Base-by-base conservation (phyloP, 2,113 vertebrate genomes). In the Alaudala cheleensis region DNA sequence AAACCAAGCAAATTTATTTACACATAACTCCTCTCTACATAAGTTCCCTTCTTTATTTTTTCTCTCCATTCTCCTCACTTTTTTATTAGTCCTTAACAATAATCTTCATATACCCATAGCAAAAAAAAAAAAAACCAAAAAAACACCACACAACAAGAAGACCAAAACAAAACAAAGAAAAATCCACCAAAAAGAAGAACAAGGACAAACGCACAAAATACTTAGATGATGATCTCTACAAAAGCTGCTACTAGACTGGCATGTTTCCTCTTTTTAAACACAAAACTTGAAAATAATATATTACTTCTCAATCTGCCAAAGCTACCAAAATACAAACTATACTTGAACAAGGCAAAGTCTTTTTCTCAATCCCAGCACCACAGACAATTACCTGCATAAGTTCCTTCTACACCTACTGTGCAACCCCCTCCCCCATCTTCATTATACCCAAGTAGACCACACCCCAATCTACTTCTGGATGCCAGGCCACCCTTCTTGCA, bases 281-380 rank as follows among this genome's bases (percentile, higher is more conserved):
- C 42, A 95, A 77, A 91, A 56, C 14, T n/a, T 67, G 71, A 94
- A 86, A 81, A 80, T 0, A 92, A 82, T 62, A 66, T 25, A 61
- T 84, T 90, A 51, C 37, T 88, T 69, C 54, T 81, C 70, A 88
- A 83, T 19, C 45, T 69, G 24, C 24, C 71, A 82, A 83, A 93
- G 79, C 49, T 86, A 88, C 49, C 54, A 88, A 91, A 93, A 88
- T 58, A 53, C 28, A 95, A 83, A 74, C 39, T 73, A 92, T 49
- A 69, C 50, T 42, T 51, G 18, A 91, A 84, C n/a, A 91, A 67
- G 31, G 24, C 37, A 81, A 92, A 60, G 47, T 50, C 49, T 72
- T 50, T 82, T 29, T 72, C 58, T 34, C 50, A 67, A 67, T 69
- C 60, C 61, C 31, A 85, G 77, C 15, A 72, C 42, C 53, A 62